Base-by-base conservation (phyloP, 2,888 invertebrate species). In the Halictus quadricinctus region DNA sequence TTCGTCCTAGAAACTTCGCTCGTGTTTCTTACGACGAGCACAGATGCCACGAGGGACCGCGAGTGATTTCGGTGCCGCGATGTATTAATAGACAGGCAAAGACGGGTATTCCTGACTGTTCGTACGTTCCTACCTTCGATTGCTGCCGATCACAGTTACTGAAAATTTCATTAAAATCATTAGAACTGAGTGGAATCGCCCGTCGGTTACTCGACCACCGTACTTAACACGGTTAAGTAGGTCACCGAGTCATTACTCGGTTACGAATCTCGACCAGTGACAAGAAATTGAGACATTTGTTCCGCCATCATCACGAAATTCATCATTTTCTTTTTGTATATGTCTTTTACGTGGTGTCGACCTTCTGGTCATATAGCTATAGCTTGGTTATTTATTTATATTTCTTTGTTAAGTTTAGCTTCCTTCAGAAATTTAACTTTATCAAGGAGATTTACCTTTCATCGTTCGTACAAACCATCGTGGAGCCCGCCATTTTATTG, bases 41-140 rank as follows among this genome's bases (percentile, higher is more conserved):
- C 48, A 41, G 66, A 74, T 80, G 80, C 76, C 72, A 72, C 70
- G 76, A 79, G 83, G 72, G 75, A 77, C 73, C 73, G 48, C 76
- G 73, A 64, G 48, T 46, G 73, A 80, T 80, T 85, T 85, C 73
- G 80, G 85, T 81, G 77, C 64, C 76, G 78, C 60, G 64, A 25
- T 70, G 48, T 87, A 87, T 87, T 86, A 86, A 87, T 87, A 87
- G 86, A 60, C 70, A n/a, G 48, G 66, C 76, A 72, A 87, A 84
- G 78, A 76, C 73, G 78, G 78, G 78, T 86, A 87, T 84, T 86
- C 81, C 81, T 76, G 84, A 81, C 81, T 73, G 83, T 78, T 81
- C 79, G 80, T 79, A 76, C 58, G 80, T 78, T 78, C 77, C 58
- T 75, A 81, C 72, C 48, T 84, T 81, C 76, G 82, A 82, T 82